Percentiles rank a stretch among this genome's conserved stretches.
phyloP scores from a whole-genome alignment of 2,888 invertebrate species.

The Rhagium mordax region DNA sequence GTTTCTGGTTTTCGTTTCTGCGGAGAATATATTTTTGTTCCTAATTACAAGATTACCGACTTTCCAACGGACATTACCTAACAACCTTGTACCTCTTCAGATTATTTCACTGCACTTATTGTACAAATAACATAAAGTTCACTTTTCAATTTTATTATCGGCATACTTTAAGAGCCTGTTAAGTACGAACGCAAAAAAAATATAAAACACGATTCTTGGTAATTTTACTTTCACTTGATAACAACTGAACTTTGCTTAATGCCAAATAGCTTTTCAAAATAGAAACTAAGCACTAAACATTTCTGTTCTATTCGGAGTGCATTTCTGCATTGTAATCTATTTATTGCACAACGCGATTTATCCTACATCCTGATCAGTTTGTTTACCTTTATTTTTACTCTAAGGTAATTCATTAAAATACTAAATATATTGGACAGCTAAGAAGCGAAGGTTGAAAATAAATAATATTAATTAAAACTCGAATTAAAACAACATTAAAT shows the following conservation, averaged over 20 bases:
- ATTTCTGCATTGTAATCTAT: constrained; percentile 13
- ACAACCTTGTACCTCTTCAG: too few species aligned
- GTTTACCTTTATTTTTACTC: constrained; percentile 26
- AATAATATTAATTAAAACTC: background rate
- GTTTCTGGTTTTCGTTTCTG: too few species aligned
- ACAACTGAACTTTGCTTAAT: constrained; percentile 2
- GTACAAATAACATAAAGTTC: background rate
- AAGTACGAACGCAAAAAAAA: constrained; percentile 1
- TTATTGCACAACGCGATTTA: constrained; percentile 3
- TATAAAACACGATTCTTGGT: background rate
- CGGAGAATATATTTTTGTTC: too few species aligned
- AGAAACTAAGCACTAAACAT: constrained; percentile 1
- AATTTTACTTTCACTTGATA: constrained; percentile 12
- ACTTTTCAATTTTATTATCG: background rate
- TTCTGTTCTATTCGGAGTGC: constrained; percentile 1
- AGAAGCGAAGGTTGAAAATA: background rate
- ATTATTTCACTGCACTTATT: too few species aligned
- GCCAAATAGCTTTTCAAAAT: constrained; percentile 22
- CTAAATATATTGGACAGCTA: background rate
- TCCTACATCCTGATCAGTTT: constrained; percentile 5
- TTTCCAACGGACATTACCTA: too few species aligned
- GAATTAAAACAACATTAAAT: background rate
- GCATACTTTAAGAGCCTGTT: background rate
- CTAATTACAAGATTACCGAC: too few species aligned
- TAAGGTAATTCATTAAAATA: background rate